Evolutionary conservation across 2,888 invertebrate genomes (phyloP), one percentile per base, ranked within the genome.

Genomic region (Xestia c-nigrum): DNA sequence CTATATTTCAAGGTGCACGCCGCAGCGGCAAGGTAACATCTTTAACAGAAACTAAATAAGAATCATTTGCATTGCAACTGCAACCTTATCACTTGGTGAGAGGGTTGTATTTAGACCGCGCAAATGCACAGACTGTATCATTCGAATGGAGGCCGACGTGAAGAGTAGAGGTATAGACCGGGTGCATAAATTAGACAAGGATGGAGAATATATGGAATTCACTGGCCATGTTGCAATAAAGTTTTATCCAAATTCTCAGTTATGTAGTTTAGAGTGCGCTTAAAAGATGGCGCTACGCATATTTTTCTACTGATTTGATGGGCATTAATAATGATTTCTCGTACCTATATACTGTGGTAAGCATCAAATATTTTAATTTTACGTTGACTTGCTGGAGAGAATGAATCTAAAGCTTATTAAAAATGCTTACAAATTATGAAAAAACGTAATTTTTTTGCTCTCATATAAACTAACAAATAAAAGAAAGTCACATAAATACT

Each of bases 201-300:
- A 95, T 81, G 84, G 91, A 87, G 85, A 88, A 88, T 89, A 89
- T 89, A 88, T 87, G 90, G 89, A 91, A 92, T 91, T 90, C 89
- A 90, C 90, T 92, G 90, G 92, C 92, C 93, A 92, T 92, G 92
- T 91, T 93, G 94, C 93, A 92, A 90, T 92, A 92, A 92, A 92
- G 90, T 92, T 93, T 92, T 84, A 89, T 91, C 88, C 88, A 92
- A 91, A 92, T 92, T 90, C 88, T 91, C 87, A 89, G 90, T 90
- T 88, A 87, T 73, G 74, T 92, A 94, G 92, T 94, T 94, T 91
- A 86, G 80, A 87, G 85, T 88, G 87, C 81, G 82, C 78, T 79
- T 92, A 92, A 93, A 90, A 96, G 96, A 96, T 96, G 96, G 95
- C 96, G 95, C 92, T 91, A 94, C 92, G 78, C 64, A 84, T 72